Percentiles rank a stretch among this genome's conserved stretches.
Conservation (phyloP, 1,140 invertebrate genomes). For the Cydia strobilella region DNA sequence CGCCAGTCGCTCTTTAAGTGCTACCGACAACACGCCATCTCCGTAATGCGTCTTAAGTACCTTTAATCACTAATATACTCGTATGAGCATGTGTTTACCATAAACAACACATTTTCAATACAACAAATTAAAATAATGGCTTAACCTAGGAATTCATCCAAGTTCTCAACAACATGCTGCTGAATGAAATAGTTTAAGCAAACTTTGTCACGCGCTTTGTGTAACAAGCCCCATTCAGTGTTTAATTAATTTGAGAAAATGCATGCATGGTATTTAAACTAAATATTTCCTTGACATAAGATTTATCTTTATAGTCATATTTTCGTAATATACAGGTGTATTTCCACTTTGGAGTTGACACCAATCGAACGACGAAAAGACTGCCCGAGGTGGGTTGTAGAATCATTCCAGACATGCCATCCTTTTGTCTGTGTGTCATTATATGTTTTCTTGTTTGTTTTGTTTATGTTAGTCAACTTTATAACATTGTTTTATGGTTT, state of each 20-base stretch:
- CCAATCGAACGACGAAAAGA: no score
- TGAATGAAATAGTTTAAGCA: constrained; percentile 27
- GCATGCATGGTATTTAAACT: background rate
- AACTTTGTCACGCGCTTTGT: constrained; percentile 28
- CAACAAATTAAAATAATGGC: constrained; percentile 24
- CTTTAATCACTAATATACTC: background rate
- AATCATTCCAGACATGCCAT: no score
- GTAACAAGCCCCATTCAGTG: constrained; percentile 28
- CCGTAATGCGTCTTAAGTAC: background rate
- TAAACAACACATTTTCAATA: constrained; percentile 2
- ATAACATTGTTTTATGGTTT: no score
- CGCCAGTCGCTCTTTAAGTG: no score
- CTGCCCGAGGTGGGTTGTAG: no score
- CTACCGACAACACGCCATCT: background rate
- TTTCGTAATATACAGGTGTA: background rate
- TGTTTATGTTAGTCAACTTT: no score
- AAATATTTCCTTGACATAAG: background rate
- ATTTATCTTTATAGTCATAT: constrained; percentile 7
- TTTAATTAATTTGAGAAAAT: constrained; percentile 22
- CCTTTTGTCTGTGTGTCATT: no score
- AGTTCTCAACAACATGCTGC: background rate
- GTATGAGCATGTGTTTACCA: background rate
- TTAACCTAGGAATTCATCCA: constrained; percentile 13
- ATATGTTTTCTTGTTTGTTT: no score
- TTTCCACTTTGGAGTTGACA: no score